Conservation (phyloP, 2,113 vertebrate genomes). For the Athene cunicularia region DNA sequence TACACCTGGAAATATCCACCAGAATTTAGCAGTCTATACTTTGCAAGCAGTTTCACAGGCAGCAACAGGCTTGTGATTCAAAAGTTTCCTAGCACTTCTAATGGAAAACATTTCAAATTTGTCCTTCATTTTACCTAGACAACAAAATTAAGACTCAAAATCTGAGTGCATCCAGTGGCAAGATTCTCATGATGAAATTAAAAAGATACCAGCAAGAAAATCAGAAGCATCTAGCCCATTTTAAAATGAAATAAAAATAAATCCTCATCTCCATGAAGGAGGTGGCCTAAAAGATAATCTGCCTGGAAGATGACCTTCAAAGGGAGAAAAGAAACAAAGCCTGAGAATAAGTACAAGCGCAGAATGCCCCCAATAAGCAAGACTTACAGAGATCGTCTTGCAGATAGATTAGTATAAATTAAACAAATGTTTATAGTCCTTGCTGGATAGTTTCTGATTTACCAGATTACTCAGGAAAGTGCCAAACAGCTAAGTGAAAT, state of each 20-base stretch:
- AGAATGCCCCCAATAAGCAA: background rate
- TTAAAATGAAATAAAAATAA: conserved; percentile 21
- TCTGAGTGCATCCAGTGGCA: background rate
- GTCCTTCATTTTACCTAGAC: background rate
- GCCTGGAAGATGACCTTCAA: background rate
- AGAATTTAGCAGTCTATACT: background rate
- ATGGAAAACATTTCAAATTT: background rate
- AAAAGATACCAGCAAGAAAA: background rate
- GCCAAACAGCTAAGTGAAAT: background rate
- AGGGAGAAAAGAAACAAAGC: background rate
- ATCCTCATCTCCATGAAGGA: background rate
- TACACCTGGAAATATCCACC: background rate
- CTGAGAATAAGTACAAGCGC: background rate
- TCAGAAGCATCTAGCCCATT: background rate
- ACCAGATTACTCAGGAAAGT: background rate
- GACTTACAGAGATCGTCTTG: background rate
- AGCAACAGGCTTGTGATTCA: background rate
- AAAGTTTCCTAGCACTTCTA: background rate
- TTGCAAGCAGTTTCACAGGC: background rate
- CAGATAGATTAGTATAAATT: background rate
- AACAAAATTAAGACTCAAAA: conserved; percentile 9
- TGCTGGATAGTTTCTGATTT: background rate
- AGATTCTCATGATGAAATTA: background rate
- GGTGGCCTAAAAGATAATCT: background rate
- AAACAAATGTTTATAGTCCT: background rate